Evolutionary conservation across 2,888 invertebrate species (phyloP).

Genomic region (Metalampra italica): DNA sequence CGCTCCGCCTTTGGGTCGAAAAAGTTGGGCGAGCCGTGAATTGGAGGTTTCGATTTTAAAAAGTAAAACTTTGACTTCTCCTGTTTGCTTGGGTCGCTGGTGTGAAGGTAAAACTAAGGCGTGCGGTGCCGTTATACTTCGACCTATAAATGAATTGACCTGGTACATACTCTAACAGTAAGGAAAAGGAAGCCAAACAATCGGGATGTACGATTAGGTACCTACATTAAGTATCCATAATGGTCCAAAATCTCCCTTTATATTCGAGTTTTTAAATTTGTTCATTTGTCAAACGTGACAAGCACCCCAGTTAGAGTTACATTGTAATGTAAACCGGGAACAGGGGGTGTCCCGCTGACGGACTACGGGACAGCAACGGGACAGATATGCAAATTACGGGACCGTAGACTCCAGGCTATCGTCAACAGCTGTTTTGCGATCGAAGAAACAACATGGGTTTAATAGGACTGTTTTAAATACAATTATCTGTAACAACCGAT

Average conservation of each 20-base stretch:
- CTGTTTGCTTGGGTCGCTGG: not conserved
- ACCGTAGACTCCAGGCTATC: conserved; percentile 23
- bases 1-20: conserved; percentile 48
- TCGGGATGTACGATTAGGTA: too few species aligned
- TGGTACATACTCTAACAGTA: too few species aligned
- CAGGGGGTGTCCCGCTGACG: not conserved
- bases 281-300: too few species aligned
- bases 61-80: conserved; percentile 8
- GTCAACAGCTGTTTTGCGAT: conserved; percentile 18
- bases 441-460: not conserved
- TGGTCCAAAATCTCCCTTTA: too few species aligned
- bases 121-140: not conserved
- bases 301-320: not conserved
- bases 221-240: too few species aligned
- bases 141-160: too few species aligned
- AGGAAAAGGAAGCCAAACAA: too few species aligned
- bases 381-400: conserved; percentile 35
- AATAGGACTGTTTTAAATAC: too few species aligned
- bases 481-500: too few species aligned
- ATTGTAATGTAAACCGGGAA: conserved; percentile 7
- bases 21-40: conserved; percentile 42
- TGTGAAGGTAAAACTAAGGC: not conserved
- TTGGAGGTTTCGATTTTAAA: conserved; percentile 44
- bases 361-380: not conserved
- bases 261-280: not conserved